Base-by-base conservation (phyloP, 2,888 invertebrate genomes). In the Platycnemis pennipes region DNA sequence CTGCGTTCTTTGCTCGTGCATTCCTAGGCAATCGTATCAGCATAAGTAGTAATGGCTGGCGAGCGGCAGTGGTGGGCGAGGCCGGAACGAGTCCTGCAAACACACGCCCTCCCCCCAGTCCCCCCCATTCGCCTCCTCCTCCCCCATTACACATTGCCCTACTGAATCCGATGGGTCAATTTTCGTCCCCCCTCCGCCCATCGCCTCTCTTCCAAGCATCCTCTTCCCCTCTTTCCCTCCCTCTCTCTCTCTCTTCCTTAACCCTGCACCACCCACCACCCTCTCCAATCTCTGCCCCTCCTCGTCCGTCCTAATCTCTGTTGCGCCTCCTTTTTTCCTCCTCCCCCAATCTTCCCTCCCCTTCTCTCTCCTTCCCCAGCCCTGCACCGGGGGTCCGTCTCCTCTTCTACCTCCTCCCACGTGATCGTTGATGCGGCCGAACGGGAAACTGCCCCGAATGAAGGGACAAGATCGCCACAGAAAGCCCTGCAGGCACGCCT, bases 11-110 rank as follows among this genome's bases (percentile, higher is more conserved):
- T 91, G 63, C 63, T 44, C 44, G 42, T 42, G 63, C 63, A 63
- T 42, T 44, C 63, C 44, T 42, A 69, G 63, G 63, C 91, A 91
- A 91, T 91, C 91, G 91, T 44, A 91, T 91, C 91, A 91, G 91
- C 63, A 42, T 44, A 91, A 91, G 91, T 91, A 91, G 63, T 91
- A 69, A 91, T 53, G 63, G 91, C 19, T 56, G 37, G 63, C 42
- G 22, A 89, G 56, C 88, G 46, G 88, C 46, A 56, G 56, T 42
- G 89, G 56, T 37, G 31, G 77, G 5, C 88, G 88, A 31, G 49
- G 11, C 49, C 46, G 44, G n/a, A 91, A 63, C 63, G 88, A 63
- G 26, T 91, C 91, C 63, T 56, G 91, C 91, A 91, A 91, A 91
- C 91, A 91, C 91, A 91, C 31, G 44, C 44, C 69, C n/a, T n/a